These are phyloP conservation scores for Chymomyza costata DNA, from an alignment of 1,140 invertebrate genomes.

Conservation along the genomic window DNA sequence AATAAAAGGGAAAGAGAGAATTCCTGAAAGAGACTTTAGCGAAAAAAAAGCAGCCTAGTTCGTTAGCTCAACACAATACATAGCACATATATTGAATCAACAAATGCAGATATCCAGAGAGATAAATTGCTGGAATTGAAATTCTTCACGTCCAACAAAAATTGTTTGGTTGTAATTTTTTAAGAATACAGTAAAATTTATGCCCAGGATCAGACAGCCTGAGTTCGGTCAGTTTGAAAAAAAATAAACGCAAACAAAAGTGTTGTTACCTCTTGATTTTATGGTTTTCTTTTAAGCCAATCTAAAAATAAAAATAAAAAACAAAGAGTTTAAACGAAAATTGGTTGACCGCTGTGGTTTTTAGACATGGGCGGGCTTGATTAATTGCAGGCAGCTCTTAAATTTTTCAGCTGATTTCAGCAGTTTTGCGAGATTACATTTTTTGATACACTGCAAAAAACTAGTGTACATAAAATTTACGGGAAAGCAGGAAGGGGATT, in stretches of 20 bases:
- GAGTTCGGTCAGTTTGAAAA: too few relatives aligned
- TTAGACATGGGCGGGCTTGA: conserved; percentile 45
- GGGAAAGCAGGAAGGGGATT: too few relatives aligned
- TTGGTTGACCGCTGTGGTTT: conserved; percentile 1
- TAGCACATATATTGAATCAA: conserved; percentile 64
- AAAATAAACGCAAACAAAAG: too few relatives aligned
- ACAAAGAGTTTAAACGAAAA: background rate
- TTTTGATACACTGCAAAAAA: too few relatives aligned
- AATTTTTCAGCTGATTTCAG: conserved; percentile 56
- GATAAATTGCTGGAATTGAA: conserved; percentile 62
- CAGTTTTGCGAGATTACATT: conserved; percentile 34
- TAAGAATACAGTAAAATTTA: too few relatives aligned
- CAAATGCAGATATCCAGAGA: conserved; percentile 61
- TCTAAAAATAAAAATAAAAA: background rate
- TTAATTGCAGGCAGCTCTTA: conserved; percentile 63
- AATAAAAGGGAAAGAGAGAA: conserved; percentile 25
- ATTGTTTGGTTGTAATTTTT: background rate
- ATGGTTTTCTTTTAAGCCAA: too few relatives aligned
- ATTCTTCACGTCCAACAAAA: background rate
- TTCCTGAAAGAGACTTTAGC: conserved; percentile 6
- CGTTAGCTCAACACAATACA: conserved; percentile 69
- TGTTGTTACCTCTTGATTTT: too few relatives aligned
- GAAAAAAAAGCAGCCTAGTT: conserved; percentile 68
- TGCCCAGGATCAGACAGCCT: too few relatives aligned
- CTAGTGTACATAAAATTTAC: too few relatives aligned